phyloP scores from a whole-genome alignment of 53 echinoderm and acorn worm genomes.

The Stichopus horrens region DNA sequence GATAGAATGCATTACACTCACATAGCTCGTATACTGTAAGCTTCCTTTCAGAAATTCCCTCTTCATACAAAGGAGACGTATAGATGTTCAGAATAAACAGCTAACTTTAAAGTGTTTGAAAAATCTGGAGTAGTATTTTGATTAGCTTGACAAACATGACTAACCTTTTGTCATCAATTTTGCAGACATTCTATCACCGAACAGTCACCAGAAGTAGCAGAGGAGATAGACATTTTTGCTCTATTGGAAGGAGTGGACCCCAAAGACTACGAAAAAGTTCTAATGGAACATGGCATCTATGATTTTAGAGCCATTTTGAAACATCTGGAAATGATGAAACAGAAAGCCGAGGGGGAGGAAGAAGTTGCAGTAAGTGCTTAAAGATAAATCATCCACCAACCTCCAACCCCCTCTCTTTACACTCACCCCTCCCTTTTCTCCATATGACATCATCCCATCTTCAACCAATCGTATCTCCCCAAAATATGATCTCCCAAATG shows the following conservation, averaged over 20 bases:
- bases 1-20: no score
- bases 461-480: no score
- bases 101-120: neutral
- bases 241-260: slow-evolving; percentile 69
- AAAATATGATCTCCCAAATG: no score
- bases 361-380: slow-evolving; percentile 34
- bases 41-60: no score
- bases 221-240: slow-evolving; percentile 69
- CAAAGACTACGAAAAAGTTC: slow-evolving; percentile 80
- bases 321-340: slow-evolving; percentile 73
- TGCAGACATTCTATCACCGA: neutral
- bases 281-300: slow-evolving; percentile 78
- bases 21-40: no score
- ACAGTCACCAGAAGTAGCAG: slow-evolving; percentile 20
- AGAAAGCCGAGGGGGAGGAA: slow-evolving; percentile 54
- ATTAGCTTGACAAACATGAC: no score
- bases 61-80: no score
- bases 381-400: neutral
- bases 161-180: no score
- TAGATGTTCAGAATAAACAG: no score
- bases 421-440: no score
- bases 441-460: no score
- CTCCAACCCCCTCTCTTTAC: no score
- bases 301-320: slow-evolving; percentile 94
- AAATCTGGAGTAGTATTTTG: neutral